phyloP scores from a whole-genome alignment of 1,140 invertebrate genomes.

The Patella vulgata region DNA sequence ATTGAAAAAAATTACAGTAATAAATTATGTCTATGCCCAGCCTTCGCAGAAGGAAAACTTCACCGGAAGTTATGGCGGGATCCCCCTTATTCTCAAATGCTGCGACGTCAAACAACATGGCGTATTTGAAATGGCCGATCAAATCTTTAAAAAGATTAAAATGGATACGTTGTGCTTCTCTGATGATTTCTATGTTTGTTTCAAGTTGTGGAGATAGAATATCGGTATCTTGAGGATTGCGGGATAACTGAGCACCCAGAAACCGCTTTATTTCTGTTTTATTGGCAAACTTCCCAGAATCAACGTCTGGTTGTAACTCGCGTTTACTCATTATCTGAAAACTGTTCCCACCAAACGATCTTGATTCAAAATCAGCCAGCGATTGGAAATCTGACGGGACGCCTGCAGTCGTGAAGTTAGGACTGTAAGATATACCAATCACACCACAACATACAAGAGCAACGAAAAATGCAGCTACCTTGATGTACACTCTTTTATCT shows the following conservation, averaged over 20 bases:
- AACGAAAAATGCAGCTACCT: too few relatives aligned
- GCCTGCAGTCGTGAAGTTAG: too few relatives aligned
- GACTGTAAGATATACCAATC: too few relatives aligned
- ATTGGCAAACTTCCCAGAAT: neutral
- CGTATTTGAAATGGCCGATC: constrained; percentile 15
- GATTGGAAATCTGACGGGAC: too few relatives aligned
- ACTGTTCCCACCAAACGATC: too few relatives aligned
- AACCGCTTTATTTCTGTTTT: neutral
- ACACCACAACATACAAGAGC: too few relatives aligned
- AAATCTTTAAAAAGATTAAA: constrained; percentile 18
- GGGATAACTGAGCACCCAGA: neutral
- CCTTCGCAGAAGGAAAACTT: constrained; percentile 25
- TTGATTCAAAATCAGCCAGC: too few relatives aligned
- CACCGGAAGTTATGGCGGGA: constrained; percentile 33
- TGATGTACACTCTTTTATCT: too few relatives aligned
- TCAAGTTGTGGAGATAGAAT: constrained; percentile 13
- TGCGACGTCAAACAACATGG: constrained; percentile 31
- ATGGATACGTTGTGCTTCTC: constrained; percentile 29
- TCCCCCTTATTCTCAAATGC: constrained; percentile 40
- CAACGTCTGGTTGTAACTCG: neutral
- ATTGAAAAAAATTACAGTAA: constrained; percentile 24
- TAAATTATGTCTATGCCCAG: constrained; percentile 27
- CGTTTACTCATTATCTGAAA: neutral
- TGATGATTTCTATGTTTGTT: constrained; percentile 17
- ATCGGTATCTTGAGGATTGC: constrained; percentile 18